Evolutionary conservation across 2,113 vertebrate genomes (phyloP), one percentile per base, ranked within the genome.

Genomic region (Thamnaconus septentrionalis): DNA sequence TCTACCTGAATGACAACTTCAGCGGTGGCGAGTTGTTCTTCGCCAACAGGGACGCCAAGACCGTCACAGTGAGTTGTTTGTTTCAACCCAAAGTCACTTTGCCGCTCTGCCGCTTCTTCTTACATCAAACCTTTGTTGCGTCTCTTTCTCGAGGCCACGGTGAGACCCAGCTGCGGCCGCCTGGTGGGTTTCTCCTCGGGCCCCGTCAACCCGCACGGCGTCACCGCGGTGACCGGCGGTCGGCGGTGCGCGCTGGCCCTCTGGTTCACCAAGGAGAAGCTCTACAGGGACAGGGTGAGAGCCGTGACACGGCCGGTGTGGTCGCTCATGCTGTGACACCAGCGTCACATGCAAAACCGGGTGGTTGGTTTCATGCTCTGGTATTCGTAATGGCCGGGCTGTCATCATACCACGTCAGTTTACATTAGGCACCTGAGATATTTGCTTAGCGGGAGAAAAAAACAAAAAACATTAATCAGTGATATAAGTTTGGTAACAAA

Each of bases 1-100:
- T 99, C 57, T 99, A 98, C 85, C 90, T 99, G 87, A 98, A 98
- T 7, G 93, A 96, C 48, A 90, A 98, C 82, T 98, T 98, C 87
- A 91, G 94, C 49, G 97, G 97, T 0, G 97, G 97, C 6, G 90
- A 95, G 47, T 85, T 98, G 64, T 95, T 99, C 87, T 99, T 99
- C 86, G 95, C 95, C 3, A 93, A 94, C 75, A 90, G 88, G 73
- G 94, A 98, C 3, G 90, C 93, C 46, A 93, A 94, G 79, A 96
- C 93, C 4, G 86, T 97, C 56, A 96, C 92, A 31, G 97, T 99
- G 82, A 88, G 91, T 85, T 12, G 8, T 46, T 12, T 0, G 48
- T 69, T 5, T 18, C 41, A 42, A 31, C 7, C 7, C 10, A 10
- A 3, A 7, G 44, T n/a, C 11, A 12, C 42, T 9, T 6, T 56